Evolutionary conservation across 1,140 invertebrate species (phyloP).

Genomic region (Nebria ingens): DNA sequence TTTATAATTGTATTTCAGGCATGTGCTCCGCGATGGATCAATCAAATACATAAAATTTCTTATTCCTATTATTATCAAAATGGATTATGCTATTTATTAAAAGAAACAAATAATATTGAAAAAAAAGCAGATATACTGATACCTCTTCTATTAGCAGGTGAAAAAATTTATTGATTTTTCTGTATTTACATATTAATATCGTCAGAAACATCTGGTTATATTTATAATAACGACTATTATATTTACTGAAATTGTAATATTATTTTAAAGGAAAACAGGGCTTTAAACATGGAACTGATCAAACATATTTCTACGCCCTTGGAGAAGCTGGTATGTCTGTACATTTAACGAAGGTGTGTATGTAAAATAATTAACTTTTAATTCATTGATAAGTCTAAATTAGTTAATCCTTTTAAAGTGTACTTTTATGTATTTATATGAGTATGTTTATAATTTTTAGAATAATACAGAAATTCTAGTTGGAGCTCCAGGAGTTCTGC

Average conservation of each 20-base stretch:
- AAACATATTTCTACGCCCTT: neutral
- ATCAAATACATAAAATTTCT: neutral
- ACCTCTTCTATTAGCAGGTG: neutral
- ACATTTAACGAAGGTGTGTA: neutral
- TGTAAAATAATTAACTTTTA: too few species aligned
- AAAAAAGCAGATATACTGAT: neutral
- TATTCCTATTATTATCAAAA: neutral
- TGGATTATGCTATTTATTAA: neutral
- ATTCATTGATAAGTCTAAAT: too few species aligned
- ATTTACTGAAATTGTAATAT: neutral
- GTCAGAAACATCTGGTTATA: too few species aligned
- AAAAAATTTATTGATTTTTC: neutral
- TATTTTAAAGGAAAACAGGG: neutral
- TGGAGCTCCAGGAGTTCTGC: slow-evolving; percentile 11
- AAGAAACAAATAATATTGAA: neutral
- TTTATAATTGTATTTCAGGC: neutral
- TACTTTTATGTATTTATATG: neutral
- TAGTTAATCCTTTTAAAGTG: neutral
- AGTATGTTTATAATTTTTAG: neutral
- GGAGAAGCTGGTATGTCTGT: neutral
- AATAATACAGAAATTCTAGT: neutral
- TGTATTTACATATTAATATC: too few species aligned
- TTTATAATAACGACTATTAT: neutral
- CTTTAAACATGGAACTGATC: neutral
- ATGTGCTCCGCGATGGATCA: neutral